Evolutionary conservation across 2,113 vertebrate genomes (phyloP).

Genomic region (Sphaerodactylus townsendi): DNA sequence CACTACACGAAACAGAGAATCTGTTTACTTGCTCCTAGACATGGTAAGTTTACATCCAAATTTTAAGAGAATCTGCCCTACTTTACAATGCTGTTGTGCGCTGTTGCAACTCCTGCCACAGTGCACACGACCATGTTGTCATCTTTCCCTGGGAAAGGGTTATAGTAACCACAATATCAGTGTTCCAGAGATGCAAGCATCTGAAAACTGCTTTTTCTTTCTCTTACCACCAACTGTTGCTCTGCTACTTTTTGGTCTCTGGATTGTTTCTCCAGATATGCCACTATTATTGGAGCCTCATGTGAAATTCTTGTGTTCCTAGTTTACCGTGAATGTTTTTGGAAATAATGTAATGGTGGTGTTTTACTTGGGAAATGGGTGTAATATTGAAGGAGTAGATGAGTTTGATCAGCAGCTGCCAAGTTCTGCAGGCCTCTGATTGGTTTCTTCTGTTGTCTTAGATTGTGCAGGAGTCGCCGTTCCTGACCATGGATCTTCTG

Average conservation of each 20-base stretch:
- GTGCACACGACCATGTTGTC: too few species aligned
- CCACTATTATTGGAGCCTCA: background rate
- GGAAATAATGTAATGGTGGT: background rate
- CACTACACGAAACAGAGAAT: slow-evolving; percentile 96
- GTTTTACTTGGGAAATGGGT: background rate
- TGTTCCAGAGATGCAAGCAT: too few species aligned
- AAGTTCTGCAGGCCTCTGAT: slow-evolving; percentile 21
- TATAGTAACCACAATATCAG: background rate
- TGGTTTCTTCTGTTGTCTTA: slow-evolving; percentile 69
- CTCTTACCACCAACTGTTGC: background rate
- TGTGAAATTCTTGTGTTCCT: background rate
- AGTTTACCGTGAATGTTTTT: background rate
- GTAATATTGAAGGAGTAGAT: background rate
- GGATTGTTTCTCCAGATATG: background rate
- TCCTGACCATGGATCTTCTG: slow-evolving; percentile 98
- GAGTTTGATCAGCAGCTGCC: background rate
- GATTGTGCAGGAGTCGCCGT: slow-evolving; percentile 99
- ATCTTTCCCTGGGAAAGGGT: too few species aligned
- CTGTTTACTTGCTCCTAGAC: slow-evolving; percentile 92
- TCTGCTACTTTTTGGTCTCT: too few species aligned
- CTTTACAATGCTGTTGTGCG: too few species aligned
- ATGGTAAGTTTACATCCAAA: slow-evolving; percentile 83
- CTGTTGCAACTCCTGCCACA: too few species aligned
- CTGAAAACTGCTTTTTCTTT: background rate
- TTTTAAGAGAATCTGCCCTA: too few species aligned